Evolutionary conservation across 2,797 vertebrate species (phyloP), one percentile per base, ranked within the genome.

Genomic region (Ciconia nigra): DNA sequence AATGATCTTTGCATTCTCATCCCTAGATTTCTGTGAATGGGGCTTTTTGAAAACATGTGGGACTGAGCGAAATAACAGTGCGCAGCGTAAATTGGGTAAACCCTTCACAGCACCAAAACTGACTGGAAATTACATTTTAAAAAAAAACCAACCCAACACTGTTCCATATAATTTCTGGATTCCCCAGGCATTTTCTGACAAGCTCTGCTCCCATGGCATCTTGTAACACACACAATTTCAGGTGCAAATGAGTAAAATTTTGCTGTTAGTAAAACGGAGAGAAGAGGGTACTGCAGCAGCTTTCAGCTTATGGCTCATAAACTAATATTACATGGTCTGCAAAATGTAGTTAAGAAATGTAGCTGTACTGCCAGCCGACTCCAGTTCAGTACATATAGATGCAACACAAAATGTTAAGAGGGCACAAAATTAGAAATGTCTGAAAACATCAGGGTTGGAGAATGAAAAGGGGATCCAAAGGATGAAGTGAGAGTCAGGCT

Each of bases 1-100:
- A 35, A 19, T 19, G 5, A 49, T 5, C 19, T 79, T n/a, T 82
- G 39, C 41, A 19, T 55, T 87, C 46, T 22, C 22, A 46, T 25
- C 31, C 25, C 18, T 1, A 0, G n/a, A 20, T 47, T 87, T 72
- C 51, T 82, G 24, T 72, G 55, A 72, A 77, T 2, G 15, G 10
- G 11, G 7, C 9, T 65, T 77, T 77, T 19, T 2, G 4, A 63
- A 72, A 74, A 31, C 0, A 0, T 13, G 15, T 5, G 20, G 9
- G 7, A 35, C 18, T 84, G 42, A 69, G 44, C 19, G 31, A 89
- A 92, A 63, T 28, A 19, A 44, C 3, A 15, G 18, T 39, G 22
- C 11, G 24, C 14, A 39, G 33, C 1, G 1, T 61, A 62, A 72
- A 67, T 5, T 49, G 5, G 13, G 12, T 37, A 46, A 73, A 66